A percentile compares a stretch with the other conserved stretches of the same genome.
These are phyloP conservation scores for Sinodicranocentrus sp. DNA, from an alignment of 2,888 invertebrate species.

Conservation along the genomic window DNA sequence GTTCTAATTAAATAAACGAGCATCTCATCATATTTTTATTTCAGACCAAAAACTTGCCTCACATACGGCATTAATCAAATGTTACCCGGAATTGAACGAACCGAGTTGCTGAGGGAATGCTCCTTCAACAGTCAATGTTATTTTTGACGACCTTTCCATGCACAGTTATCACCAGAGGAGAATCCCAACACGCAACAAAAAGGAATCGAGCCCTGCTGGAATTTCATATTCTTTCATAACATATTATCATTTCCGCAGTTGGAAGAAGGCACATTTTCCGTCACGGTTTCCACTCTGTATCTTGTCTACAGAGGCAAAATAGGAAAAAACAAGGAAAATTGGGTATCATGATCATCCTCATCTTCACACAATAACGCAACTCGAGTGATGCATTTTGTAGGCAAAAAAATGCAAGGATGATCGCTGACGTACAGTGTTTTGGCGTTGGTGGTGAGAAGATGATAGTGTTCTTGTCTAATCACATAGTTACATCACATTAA, in stretches of 20 bases:
- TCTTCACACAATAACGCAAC: too few species aligned
- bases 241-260: conserved; percentile 54
- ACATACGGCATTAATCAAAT: too few species aligned
- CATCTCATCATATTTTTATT: not conserved
- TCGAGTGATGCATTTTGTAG: too few species aligned
- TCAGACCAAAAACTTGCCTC: conserved; percentile 12
- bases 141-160: too few species aligned
- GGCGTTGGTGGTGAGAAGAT: conserved; percentile 67
- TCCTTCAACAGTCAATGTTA: too few species aligned
- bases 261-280: conserved; percentile 49
- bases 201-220: conserved; percentile 36
- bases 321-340: too few species aligned
- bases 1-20: not conserved
- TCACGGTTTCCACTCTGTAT: conserved; percentile 29
- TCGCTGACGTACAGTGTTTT: too few species aligned
- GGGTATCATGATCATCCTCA: too few species aligned
- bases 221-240: conserved; percentile 40
- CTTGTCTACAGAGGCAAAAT: too few species aligned
- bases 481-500: conserved; percentile 70
- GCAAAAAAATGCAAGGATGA: too few species aligned
- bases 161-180: too few species aligned
- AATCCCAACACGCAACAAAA: not conserved
- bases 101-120: conserved; percentile 49
- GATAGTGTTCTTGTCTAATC: conserved; percentile 69
- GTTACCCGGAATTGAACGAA: conserved; percentile 18